A percentile compares a stretch with the other conserved stretches of the same genome.
Conservation (phyloP, 2,113 vertebrate genomes). For the Eonycteris spelaea region DNA sequence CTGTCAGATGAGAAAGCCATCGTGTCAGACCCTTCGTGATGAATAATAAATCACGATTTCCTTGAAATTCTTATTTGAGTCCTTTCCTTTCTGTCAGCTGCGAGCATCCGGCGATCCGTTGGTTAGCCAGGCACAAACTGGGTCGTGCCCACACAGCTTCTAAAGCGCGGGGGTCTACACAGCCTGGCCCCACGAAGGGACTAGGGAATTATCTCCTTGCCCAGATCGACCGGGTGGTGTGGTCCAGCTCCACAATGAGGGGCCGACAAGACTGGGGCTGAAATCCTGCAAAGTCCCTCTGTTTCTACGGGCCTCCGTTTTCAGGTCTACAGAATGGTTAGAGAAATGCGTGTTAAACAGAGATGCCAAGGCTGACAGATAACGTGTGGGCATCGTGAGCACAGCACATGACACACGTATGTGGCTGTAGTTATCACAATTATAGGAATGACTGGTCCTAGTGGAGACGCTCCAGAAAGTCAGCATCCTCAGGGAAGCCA, state of each 20-base stretch:
- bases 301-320: not conserved
- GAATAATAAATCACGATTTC: conserved; percentile 77
- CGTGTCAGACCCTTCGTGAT: conserved; percentile 48
- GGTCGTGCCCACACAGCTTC: not conserved
- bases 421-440: not conserved
- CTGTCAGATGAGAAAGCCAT: conserved; percentile 70
- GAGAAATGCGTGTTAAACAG: fast-evolving
- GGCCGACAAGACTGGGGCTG: fast-evolving
- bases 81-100: conserved; percentile 46
- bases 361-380: not conserved
- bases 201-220: fast-evolving
- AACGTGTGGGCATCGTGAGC: fast-evolving
- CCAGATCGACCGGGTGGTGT: fast-evolving
- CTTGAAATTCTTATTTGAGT: conserved; percentile 61
- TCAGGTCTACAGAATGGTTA: not conserved
- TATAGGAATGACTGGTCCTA: fast-evolving
- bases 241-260: fast-evolving
- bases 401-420: fast-evolving
- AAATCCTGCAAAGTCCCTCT: not conserved
- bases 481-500: fast-evolving
- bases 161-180: fast-evolving
- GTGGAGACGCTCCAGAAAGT: not conserved
- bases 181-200: fast-evolving
- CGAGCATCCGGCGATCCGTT: not conserved
- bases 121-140: not conserved